Conservation (phyloP, 2,888 invertebrate genomes). For the Melinaea marsaeus region DNA sequence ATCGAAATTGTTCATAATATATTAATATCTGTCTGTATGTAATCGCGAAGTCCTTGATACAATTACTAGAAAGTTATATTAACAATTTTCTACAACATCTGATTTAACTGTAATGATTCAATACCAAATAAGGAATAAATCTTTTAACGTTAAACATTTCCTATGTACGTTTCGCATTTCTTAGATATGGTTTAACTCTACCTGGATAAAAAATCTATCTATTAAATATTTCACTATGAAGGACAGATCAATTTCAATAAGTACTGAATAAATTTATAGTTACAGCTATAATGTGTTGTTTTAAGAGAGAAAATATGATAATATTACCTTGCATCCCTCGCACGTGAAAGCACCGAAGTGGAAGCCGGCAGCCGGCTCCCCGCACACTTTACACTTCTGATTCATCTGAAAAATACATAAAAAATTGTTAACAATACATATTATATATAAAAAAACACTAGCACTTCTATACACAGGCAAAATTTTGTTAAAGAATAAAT, state of each 20-base stretch:
- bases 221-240: no score
- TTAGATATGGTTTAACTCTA: no score
- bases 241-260: no score
- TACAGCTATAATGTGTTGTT: neutral
- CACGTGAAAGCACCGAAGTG: slow-evolving; percentile 97
- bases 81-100: slow-evolving; percentile 50
- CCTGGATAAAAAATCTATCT: no score
- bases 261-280: neutral
- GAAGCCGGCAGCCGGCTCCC: slow-evolving; percentile 96
- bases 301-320: slow-evolving; percentile 35
- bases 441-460: neutral
- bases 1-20: no score
- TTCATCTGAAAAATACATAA: slow-evolving; percentile 87
- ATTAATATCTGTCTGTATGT: neutral
- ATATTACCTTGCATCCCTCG: slow-evolving; percentile 94
- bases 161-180: no score
- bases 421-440: slow-evolving; percentile 4
- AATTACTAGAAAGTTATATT: slow-evolving; percentile 44
- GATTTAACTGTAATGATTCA: slow-evolving; percentile 35
- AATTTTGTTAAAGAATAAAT: neutral
- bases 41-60: slow-evolving; percentile 45
- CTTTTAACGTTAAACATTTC: no score
- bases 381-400: slow-evolving; percentile 97
- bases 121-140: neutral
- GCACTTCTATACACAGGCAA: neutral